Evolutionary conservation across 2,888 invertebrate species (phyloP).

Genomic region (Drosophila neoperkinsi): DNA sequence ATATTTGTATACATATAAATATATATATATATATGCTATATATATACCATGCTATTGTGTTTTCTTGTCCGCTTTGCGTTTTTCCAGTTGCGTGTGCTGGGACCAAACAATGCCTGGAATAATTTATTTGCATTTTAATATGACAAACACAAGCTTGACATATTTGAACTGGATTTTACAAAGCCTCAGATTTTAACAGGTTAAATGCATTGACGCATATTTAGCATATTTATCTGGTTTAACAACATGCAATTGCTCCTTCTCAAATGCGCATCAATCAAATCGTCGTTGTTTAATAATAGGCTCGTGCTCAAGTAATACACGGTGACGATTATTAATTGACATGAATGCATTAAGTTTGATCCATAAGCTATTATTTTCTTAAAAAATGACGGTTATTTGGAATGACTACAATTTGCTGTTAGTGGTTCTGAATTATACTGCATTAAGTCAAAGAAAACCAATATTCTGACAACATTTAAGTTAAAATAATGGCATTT

Average conservation of each 20-base stretch:
- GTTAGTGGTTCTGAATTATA: background rate
- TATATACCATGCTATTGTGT: background rate
- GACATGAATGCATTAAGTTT: background rate
- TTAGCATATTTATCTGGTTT: slow-evolving; percentile 16
- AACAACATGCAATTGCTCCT: background rate
- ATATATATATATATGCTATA: background rate
- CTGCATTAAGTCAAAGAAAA: background rate
- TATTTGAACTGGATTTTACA: slow-evolving; percentile 1
- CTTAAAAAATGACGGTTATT: background rate
- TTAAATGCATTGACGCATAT: slow-evolving; percentile 10
- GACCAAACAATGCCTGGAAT: slow-evolving; percentile 5
- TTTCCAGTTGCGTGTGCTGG: slow-evolving; percentile 3
- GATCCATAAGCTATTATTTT: background rate
- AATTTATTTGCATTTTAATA: slow-evolving; percentile 20
- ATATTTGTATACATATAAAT: background rate
- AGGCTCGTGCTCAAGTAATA: background rate
- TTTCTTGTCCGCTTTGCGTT: slow-evolving; percentile 1
- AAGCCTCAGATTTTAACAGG: slow-evolving; percentile 1
- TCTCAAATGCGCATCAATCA: background rate
- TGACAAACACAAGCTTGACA: slow-evolving; percentile 9
- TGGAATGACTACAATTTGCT: background rate
- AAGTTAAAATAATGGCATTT: background rate
- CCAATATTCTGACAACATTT: background rate
- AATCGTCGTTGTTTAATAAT: background rate
- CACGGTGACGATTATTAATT: background rate